Evolutionary conservation across 1,140 invertebrate genomes (phyloP), one percentile per base, ranked within the genome.

Genomic region (Euwallacea fornicatus): DNA sequence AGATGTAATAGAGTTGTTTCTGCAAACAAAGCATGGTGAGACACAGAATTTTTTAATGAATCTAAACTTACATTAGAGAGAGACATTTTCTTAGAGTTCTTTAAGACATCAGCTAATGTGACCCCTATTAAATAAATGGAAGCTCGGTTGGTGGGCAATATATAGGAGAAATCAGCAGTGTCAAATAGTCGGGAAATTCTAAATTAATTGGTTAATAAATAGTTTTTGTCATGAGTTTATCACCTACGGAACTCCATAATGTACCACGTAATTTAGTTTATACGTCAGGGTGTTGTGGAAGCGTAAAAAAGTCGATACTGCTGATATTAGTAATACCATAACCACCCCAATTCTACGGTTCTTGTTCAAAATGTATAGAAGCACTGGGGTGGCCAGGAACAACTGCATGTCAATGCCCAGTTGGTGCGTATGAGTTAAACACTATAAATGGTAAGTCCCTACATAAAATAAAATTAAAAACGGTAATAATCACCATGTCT

Each of bases 391-490:
- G 4, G 91, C 76, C 0, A 88, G 79, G 77, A 93, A 94, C 10
- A 95, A 83, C 82, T 94, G 92, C 66, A 91, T 93, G 76, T 96
- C 93, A 75, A 94, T 94, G 8, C 93, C 92, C 66, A 95, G 62
- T 71, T 91, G 89, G 78, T 91, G 89, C 0, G 89, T 91, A 65
- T 91, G 89, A 0, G 88, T 90, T 13, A 90, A 77, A 75, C 89
- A 91, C 88, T 88, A 75, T 41, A 84, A 85, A 75, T 76, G 72
- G 47, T 59, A 21, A 55, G 58, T 54, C 69, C 16, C n/a, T 56
- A 56, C 10, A 16, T 15, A n/a, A n/a, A 2, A 9, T 15, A 6
- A 50, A 11, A 11, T 6, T 50, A 74, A 69, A 56, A 73, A 63
- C 9, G 6, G 7, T 55, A 54, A 55, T 56, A 75, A 70, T 64